These are phyloP conservation scores for Oreochromis grahami DNA, from an alignment of 2,797 vertebrate genomes.

Conservation along the genomic window DNA sequence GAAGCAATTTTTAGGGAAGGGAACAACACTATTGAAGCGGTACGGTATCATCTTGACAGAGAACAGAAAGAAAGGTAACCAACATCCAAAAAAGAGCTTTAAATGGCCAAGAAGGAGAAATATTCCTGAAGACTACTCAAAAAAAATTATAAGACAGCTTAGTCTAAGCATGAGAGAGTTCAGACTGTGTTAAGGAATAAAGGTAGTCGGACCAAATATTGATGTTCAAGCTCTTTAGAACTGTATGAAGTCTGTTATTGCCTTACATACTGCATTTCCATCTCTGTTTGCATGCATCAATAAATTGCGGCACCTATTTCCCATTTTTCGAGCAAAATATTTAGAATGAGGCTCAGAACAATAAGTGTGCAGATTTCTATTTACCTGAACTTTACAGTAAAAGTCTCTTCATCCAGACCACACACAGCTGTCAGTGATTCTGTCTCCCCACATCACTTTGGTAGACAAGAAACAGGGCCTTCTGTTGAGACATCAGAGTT, in stretches of 20 bases:
- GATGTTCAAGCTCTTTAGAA: background rate
- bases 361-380: background rate
- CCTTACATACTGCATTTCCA: background rate
- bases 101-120: background rate
- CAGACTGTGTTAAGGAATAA: background rate
- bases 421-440: slow-evolving; percentile 5
- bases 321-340: background rate
- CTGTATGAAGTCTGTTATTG: background rate
- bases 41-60: background rate
- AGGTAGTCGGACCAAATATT: background rate
- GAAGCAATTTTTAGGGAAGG: background rate
- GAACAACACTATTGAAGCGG: background rate
- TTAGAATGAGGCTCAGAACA: background rate
- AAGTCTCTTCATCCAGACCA: background rate
- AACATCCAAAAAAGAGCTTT: background rate
- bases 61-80: background rate
- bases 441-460: slow-evolving; percentile 26
- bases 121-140: background rate
- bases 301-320: background rate
- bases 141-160: background rate
- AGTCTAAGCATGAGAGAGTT: background rate
- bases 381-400: background rate
- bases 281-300: background rate
- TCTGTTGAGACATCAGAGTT: slow-evolving; percentile 73
- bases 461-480: slow-evolving; percentile 12